Percentiles rank a stretch among this genome's conserved stretches.
Evolutionary conservation across 2,113 vertebrate species (phyloP).

Genomic region (Circaetus gallicus): DNA sequence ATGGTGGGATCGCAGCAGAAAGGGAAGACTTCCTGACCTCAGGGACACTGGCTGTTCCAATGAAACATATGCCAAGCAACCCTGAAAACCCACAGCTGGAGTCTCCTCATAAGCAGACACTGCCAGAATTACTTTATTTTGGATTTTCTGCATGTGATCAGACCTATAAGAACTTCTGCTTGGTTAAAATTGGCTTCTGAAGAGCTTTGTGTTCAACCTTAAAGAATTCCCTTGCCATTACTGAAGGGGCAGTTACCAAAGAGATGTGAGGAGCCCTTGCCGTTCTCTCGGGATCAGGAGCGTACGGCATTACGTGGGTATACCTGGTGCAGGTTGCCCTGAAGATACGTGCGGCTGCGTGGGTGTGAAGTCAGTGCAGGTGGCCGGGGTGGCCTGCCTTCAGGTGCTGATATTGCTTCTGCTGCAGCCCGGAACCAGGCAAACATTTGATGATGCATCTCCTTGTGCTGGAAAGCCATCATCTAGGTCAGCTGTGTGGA

Average conservation of each 20-base stretch:
- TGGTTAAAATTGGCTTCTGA: neutral
- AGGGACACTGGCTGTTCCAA: neutral
- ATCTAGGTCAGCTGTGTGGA: neutral
- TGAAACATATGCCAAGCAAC: neutral
- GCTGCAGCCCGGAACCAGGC: neutral
- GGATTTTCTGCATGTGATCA: neutral
- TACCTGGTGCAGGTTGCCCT: neutral
- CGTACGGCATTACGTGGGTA: rapidly evolving
- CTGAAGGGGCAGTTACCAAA: neutral
- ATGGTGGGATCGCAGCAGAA: neutral
- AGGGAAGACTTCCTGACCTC: neutral
- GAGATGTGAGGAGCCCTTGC: neutral
- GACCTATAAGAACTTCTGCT: neutral
- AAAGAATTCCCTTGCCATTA: neutral
- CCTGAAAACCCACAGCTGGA: neutral
- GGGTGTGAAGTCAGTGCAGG: neutral
- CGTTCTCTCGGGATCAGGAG: too few species aligned
- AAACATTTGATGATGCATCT: neutral
- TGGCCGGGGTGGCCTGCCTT: neutral
- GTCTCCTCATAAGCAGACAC: neutral
- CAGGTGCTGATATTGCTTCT: neutral
- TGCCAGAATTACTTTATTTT: neutral
- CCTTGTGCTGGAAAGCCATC: neutral
- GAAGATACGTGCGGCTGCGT: rapidly evolving
- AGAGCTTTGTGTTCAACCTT: neutral